Percentiles rank a stretch among this genome's conserved stretches.
Evolutionary conservation across 1,140 invertebrate genomes (phyloP).

Genomic region (Trichoplusia ni): DNA sequence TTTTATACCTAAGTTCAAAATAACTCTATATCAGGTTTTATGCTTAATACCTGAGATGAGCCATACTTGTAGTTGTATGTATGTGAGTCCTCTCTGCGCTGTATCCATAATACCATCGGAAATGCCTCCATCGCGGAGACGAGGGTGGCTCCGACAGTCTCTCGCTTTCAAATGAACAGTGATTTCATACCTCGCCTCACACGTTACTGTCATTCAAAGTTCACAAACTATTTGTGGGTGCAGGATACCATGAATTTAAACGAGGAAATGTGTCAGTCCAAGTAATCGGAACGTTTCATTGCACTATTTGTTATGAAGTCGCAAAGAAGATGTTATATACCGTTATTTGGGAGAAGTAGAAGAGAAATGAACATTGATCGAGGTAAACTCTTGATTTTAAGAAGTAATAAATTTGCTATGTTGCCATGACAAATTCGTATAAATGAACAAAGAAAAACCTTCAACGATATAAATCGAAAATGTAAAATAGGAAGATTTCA

Average conservation of each 20-base stretch:
- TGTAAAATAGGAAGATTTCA: background rate
- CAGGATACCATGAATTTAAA: constrained; percentile 20
- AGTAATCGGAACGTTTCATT: constrained; percentile 22
- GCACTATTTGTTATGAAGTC: background rate
- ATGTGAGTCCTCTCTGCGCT: background rate
- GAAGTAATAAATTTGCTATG: no score
- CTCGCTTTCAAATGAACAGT: constrained; percentile 36
- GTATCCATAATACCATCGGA: constrained; percentile 30
- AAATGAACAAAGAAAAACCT: no score
- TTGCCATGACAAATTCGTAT: no score
- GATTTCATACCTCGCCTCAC: constrained; percentile 37
- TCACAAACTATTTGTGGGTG: constrained; percentile 35
- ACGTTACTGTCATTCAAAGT: constrained; percentile 38
- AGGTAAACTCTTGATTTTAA: no score
- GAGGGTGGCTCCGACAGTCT: constrained; percentile 28
- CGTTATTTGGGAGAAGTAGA: no score
- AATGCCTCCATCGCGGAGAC: constrained; percentile 32
- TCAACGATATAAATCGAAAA: no score
- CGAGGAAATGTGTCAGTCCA: constrained; percentile 25
- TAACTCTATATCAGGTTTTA: no score
- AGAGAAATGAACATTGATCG: no score
- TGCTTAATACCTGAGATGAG: background rate
- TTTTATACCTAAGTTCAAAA: no score
- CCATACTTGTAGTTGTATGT: background rate
- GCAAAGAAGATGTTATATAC: no score